These are phyloP conservation scores for Ametastegia equiseti DNA, from an alignment of 2,888 invertebrate species.

Conservation along the genomic window DNA sequence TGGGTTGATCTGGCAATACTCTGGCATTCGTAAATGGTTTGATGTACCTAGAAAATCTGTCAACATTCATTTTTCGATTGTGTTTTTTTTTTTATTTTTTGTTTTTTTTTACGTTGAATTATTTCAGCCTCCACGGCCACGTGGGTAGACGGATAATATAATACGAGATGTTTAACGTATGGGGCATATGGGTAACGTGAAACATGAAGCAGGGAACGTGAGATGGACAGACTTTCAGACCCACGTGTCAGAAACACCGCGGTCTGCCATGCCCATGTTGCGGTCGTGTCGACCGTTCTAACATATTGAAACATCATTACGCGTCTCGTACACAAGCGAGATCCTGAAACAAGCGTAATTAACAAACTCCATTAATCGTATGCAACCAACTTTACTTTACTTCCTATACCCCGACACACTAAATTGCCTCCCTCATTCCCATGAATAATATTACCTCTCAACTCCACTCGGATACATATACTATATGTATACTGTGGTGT, in stretches of 20 bases:
- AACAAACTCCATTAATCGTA: slow-evolving; percentile 25
- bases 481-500: background rate
- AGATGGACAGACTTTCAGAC: slow-evolving; percentile 36
- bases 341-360: slow-evolving; percentile 13
- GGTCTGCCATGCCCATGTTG: no score
- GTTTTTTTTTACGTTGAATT: background rate
- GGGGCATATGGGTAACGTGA: background rate
- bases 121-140: background rate
- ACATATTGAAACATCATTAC: slow-evolving; percentile 30
- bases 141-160: background rate
- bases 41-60: no score
- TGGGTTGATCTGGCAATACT: no score
- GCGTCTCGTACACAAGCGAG: background rate
- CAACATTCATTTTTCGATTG: no score
- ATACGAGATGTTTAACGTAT: slow-evolving; percentile 10
- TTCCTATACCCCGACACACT: background rate
- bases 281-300: background rate
- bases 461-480: background rate
- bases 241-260: slow-evolving; percentile 50
- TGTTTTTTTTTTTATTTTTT: background rate
- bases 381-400: background rate
- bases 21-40: no score
- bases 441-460: slow-evolving; percentile 10
- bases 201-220: background rate
- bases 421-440: background rate